Percentiles rank a stretch among this genome's conserved stretches.
Evolutionary conservation across 2,888 invertebrate genomes (phyloP).

Genomic region (Parelbella ahira): DNA sequence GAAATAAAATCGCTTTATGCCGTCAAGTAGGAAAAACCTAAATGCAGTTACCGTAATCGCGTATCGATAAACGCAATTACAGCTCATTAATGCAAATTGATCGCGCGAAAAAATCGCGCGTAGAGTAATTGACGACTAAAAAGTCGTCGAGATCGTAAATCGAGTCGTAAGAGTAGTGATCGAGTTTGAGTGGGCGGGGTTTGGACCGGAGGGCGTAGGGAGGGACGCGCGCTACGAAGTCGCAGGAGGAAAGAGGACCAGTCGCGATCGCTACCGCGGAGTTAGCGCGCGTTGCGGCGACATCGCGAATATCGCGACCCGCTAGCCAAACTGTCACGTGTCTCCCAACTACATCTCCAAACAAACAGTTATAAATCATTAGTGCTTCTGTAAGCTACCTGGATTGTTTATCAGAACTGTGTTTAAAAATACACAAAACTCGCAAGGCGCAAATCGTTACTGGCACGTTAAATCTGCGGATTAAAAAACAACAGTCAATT

Average conservation of each 20-base stretch:
- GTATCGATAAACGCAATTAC: conserved; percentile 71
- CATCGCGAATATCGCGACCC: conserved; percentile 36
- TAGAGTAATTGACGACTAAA: conserved; percentile 50
- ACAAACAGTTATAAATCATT: no score
- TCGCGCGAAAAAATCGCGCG: conserved; percentile 50
- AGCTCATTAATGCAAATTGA: conserved; percentile 65
- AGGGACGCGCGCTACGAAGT: conserved; percentile 53
- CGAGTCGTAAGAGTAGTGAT: conserved; percentile 29
- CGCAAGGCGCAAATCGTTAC: no score
- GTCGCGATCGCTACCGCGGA: conserved; percentile 66
- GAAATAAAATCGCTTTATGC: conserved; percentile 34
- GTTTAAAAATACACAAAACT: no score
- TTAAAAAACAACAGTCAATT: no score
- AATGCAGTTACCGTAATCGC: conserved; percentile 33
- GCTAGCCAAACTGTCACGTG: conserved; percentile 27
- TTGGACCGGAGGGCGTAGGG: conserved; percentile 69
- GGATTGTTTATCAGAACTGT: conserved; percentile 3
- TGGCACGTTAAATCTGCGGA: no score
- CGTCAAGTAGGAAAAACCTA: conserved; percentile 34
- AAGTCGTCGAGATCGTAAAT: conserved; percentile 39
- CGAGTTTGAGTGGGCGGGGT: conserved; percentile 47
- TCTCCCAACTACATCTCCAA: no score
- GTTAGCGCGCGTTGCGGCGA: conserved; percentile 58
- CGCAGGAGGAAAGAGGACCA: conserved; percentile 69
- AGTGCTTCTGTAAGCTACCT: conserved; percentile 1